Evolutionary conservation across 2,113 vertebrate genomes (phyloP).

Genomic region (Carollia perspicillata): DNA sequence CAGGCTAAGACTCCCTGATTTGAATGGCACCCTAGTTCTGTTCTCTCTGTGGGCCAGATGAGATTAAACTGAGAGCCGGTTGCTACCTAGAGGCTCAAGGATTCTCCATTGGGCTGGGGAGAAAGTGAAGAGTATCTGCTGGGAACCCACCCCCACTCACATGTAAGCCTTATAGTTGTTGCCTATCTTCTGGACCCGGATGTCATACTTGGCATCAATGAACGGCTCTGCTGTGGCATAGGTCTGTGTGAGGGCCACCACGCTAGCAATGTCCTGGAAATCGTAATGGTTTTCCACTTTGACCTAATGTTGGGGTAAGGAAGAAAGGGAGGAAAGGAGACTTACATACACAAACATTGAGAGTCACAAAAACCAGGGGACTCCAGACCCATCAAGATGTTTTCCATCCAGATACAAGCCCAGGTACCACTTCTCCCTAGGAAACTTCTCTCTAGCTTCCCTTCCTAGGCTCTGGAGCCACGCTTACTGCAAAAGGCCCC

Average conservation of each 20-base stretch:
- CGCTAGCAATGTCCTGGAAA: slow-evolving; percentile 99
- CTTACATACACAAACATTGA: not conserved
- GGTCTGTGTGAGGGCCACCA: slow-evolving; percentile 98
- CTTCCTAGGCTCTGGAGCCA: not conserved
- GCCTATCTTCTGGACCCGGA: slow-evolving; percentile 98
- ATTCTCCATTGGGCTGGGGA: not conserved
- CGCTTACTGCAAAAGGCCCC: not conserved
- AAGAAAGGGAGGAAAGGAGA: not conserved
- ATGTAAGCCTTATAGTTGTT: slow-evolving; percentile 99
- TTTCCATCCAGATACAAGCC: not conserved
- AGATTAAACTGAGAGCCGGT: not conserved
- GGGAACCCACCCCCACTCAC: slow-evolving; percentile 80
- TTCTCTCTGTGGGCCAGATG: not conserved
- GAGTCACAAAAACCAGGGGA: not conserved
- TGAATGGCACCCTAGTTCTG: not conserved
- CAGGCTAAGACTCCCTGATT: not conserved
- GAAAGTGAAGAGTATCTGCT: not conserved
- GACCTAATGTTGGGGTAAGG: slow-evolving; percentile 83
- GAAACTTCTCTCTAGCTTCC: not conserved
- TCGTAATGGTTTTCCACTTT: slow-evolving; percentile 98
- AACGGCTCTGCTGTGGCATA: slow-evolving; percentile 98
- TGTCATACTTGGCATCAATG: slow-evolving; percentile 98
- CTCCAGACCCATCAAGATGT: not conserved
- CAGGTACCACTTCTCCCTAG: not conserved
- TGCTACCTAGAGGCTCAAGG: not conserved